Evolutionary conservation across 2,113 vertebrate species (phyloP).

Genomic region (Corapipo altera): DNA sequence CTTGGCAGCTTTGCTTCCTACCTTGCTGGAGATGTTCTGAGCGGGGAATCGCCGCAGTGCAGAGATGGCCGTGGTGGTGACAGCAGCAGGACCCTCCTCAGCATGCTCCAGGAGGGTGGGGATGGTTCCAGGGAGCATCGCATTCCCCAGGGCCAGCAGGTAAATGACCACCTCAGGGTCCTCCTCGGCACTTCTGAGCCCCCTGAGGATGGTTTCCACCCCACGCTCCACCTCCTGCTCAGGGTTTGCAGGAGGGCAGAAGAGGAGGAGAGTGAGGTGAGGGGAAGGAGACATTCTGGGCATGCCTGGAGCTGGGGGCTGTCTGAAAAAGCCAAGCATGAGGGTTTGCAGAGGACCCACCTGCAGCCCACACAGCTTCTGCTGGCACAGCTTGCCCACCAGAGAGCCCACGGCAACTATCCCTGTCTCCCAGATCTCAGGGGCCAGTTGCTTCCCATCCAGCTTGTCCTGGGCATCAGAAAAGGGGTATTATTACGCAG

Average conservation of each 20-base stretch:
- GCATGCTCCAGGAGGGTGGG: slow-evolving; percentile 48
- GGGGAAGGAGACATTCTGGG: not conserved
- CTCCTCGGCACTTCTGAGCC: not conserved
- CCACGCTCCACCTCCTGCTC: slow-evolving; percentile 55
- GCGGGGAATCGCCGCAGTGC: slow-evolving; percentile 21
- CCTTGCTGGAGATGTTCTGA: slow-evolving; percentile 42
- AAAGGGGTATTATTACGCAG: not conserved
- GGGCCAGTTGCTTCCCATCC: not conserved
- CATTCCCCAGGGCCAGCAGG: slow-evolving; percentile 63
- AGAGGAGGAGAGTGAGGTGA: not conserved
- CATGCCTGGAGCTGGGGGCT: fast-evolving
- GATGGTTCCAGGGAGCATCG: slow-evolving; percentile 41
- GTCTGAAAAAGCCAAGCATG: not conserved
- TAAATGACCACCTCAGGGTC: not conserved
- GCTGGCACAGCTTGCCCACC: slow-evolving; percentile 65
- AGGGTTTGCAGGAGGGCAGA: not conserved
- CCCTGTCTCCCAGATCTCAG: slow-evolving; percentile 33
- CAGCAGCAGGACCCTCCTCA: not conserved
- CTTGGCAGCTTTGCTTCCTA: not conserved
- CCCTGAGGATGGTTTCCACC: slow-evolving; percentile 14
- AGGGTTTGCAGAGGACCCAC: slow-evolving; percentile 30
- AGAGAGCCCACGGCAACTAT: slow-evolving; percentile 45
- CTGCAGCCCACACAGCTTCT: slow-evolving; percentile 56
- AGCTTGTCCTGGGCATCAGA: slow-evolving; percentile 46
- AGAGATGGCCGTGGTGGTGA: not conserved